A percentile compares a stretch with the other conserved stretches of the same genome.
Evolutionary conservation across 2,888 invertebrate species (phyloP).

Genomic region (Ectemnius continuus): DNA sequence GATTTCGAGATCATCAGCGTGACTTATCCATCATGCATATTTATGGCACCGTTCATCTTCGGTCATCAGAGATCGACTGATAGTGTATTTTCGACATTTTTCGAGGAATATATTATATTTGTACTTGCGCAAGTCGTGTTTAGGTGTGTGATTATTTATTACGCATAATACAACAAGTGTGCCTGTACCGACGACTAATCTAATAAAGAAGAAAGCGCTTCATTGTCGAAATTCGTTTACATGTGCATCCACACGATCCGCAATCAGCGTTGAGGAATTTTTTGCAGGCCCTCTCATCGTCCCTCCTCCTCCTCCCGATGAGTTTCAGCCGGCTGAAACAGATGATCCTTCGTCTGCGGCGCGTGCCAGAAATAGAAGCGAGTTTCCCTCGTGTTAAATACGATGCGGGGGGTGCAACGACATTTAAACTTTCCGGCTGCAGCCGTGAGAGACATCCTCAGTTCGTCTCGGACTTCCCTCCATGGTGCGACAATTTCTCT

Average conservation of each 20-base stretch:
- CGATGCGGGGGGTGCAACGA: constrained; percentile 73
- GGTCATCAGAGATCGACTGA: no score
- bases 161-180: background rate
- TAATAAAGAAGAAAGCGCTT: no score
- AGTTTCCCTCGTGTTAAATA: constrained; percentile 55
- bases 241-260: background rate
- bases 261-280: background rate
- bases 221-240: no score
- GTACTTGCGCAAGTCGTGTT: no score
- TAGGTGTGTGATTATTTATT: no score
- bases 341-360: constrained; percentile 48
- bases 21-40: no score
- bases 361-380: constrained; percentile 72
- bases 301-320: no score
- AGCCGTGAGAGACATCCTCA: constrained; percentile 51
- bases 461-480: constrained; percentile 48
- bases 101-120: no score
- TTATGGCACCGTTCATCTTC: no score
- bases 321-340: constrained; percentile 6
- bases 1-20: no score
- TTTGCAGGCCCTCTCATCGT: constrained; percentile 21
- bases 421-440: constrained; percentile 57
- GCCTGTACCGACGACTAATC: no score
- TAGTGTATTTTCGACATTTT: no score
- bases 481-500: constrained; percentile 9